Base-by-base conservation (phyloP, 2,113 vertebrate species). In the Coreoperca whiteheadi region DNA sequence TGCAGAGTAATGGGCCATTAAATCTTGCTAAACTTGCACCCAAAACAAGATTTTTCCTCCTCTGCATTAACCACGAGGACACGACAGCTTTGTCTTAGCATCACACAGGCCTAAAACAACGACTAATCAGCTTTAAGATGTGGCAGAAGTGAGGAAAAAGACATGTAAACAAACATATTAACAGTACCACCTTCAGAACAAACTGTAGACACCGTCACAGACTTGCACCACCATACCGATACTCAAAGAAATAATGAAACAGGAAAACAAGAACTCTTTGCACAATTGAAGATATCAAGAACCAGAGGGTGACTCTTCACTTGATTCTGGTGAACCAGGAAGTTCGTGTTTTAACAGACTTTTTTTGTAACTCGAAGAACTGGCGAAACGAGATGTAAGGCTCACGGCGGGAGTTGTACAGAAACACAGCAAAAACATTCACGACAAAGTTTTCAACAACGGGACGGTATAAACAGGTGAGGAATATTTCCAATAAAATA, bases 231-330 rank as follows among this genome's bases (percentile, higher is more conserved):
- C 61, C 77, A 87, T 66, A 87, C 28, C 21, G 57, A 86, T 84
- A 75, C 8, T 76, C 74, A n/a, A n/a, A n/a, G n/a, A 83, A 87
- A 86, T 74, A 90, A 84, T 28, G 66, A 71, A 83, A 84, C 61
- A 59, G 46, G 66, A 48, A 87, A 83, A 90, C 77, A 1, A 68
- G 72, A 67, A 89, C 76, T 91, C 93, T 91, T 86, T 91, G 92
- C 87, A 94, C 50, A 30, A 78, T 81, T 84, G 86, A 87, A 88
- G 91, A 93, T 60, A 74, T 79, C 21, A 39, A 79, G 6, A 79
- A 48, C 57, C 75, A 66, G 25, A 70, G 71, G 37, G 20, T 5
- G 66, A 68, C 30, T 59, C 56, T 6, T 41, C 21, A n/a, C 57
- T 84, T 0, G 11, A 74, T 61, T 82, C 79, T 4, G 70, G 46